A percentile compares a stretch with the other conserved stretches of the same genome.
These are phyloP conservation scores for Trissolcus japonicus DNA, from an alignment of 2,888 invertebrate species.

Conservation along the genomic window DNA sequence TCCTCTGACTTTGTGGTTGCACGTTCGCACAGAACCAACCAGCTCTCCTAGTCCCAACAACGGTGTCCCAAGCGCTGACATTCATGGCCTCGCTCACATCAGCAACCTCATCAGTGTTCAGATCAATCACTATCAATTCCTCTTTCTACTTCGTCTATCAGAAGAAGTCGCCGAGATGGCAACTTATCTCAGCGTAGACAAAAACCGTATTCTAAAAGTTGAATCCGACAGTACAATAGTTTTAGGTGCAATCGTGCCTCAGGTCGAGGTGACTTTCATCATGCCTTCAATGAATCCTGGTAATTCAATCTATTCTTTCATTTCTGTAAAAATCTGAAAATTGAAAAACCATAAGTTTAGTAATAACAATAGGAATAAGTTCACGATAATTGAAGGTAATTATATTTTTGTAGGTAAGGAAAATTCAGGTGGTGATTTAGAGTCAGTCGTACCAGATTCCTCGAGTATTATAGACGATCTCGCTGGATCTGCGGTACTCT, in stretches of 20 bases:
- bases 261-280: slow-evolving; percentile 91
- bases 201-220: slow-evolving; percentile 82
- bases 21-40: slow-evolving; percentile 71
- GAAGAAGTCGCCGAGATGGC: slow-evolving; percentile 89
- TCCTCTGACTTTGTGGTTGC: slow-evolving; percentile 91
- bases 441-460: slow-evolving; percentile 90
- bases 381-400: too few species aligned
- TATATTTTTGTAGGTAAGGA: slow-evolving; percentile 81
- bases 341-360: too few species aligned
- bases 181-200: slow-evolving; percentile 87
- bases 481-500: slow-evolving; percentile 62
- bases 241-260: slow-evolving; percentile 88
- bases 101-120: slow-evolving; percentile 91
- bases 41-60: slow-evolving; percentile 28
- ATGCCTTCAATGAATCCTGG: slow-evolving; percentile 87
- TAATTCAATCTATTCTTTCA: slow-evolving; percentile 2
- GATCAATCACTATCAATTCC: slow-evolving; percentile 94
- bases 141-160: slow-evolving; percentile 89
- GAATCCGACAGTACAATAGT: slow-evolving; percentile 79
- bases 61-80: slow-evolving; percentile 78
- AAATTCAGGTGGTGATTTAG: slow-evolving; percentile 89
- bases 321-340: neutral
- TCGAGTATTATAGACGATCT: slow-evolving; percentile 89
- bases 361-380: too few species aligned
- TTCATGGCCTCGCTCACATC: slow-evolving; percentile 89